These are phyloP conservation scores for Micromesistius poutassou DNA, from an alignment of 2,797 vertebrate genomes.

Conservation along the genomic window DNA sequence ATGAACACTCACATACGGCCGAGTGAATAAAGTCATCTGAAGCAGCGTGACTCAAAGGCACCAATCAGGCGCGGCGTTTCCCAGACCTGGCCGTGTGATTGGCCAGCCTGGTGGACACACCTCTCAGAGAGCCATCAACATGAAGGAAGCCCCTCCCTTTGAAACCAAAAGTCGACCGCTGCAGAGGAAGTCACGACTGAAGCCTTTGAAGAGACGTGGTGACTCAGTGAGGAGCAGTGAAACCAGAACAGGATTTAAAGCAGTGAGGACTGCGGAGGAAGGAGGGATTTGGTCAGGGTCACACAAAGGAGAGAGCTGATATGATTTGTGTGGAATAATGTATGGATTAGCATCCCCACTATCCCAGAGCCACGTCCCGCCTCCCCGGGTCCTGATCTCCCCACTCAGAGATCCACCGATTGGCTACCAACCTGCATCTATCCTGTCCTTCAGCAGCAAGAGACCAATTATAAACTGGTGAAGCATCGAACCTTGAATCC, in stretches of 20 bases:
- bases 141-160: slow-evolving; percentile 30
- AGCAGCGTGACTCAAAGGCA: not conserved
- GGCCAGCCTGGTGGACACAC: slow-evolving; percentile 23
- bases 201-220: slow-evolving; percentile 28
- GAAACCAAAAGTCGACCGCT: slow-evolving; percentile 22
- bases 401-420: slow-evolving; percentile 60
- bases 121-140: slow-evolving; percentile 21
- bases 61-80: not conserved
- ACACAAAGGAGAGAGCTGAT: slow-evolving; percentile 52
- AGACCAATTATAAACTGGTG: slow-evolving; percentile 40
- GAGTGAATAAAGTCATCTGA: not conserved
- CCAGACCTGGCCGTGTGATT: not conserved
- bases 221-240: slow-evolving; percentile 51
- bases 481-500: slow-evolving; percentile 20
- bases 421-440: slow-evolving; percentile 30
- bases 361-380: slow-evolving; percentile 35
- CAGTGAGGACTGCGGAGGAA: slow-evolving; percentile 43
- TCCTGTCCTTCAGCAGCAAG: slow-evolving; percentile 26
- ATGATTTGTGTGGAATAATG: slow-evolving; percentile 60
- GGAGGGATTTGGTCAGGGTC: slow-evolving; percentile 38
- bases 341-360: slow-evolving; percentile 41
- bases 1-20: not conserved
- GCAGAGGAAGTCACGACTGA: slow-evolving; percentile 24
- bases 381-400: slow-evolving; percentile 51
- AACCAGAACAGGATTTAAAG: slow-evolving; percentile 56